These are phyloP conservation scores for Rhyzopertha dominica DNA, from an alignment of 1,140 invertebrate genomes.

Conservation along the genomic window DNA sequence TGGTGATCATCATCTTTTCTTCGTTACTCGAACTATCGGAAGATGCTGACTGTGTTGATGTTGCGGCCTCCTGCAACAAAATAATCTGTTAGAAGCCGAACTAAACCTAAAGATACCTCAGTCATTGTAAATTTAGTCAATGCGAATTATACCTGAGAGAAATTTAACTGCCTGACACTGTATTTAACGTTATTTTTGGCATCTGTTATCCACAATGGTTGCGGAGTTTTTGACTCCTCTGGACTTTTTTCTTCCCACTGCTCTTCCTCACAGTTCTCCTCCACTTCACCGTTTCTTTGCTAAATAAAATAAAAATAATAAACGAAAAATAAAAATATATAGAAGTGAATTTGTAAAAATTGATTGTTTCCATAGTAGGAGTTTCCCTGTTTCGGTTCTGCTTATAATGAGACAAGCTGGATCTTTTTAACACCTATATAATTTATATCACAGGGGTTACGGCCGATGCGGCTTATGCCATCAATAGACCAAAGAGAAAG, in stretches of 20 bases:
- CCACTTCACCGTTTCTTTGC: too few relatives aligned
- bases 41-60: slow-evolving; percentile 56
- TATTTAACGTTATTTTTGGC: slow-evolving; percentile 44
- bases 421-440: too few relatives aligned
- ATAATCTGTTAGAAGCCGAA: slow-evolving; percentile 1
- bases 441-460: too few relatives aligned
- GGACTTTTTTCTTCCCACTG: slow-evolving; percentile 16
- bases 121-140: slow-evolving; percentile 7
- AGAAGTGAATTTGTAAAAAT: too few relatives aligned
- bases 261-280: too few relatives aligned
- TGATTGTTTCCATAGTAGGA: too few relatives aligned
- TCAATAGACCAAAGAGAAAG: too few relatives aligned
- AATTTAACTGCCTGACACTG: slow-evolving; percentile 43
- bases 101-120: not conserved
- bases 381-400: too few relatives aligned
- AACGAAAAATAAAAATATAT: too few relatives aligned
- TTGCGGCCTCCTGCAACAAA: slow-evolving; percentile 53
- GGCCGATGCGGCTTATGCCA: too few relatives aligned
- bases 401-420: too few relatives aligned
- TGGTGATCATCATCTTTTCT: slow-evolving; percentile 64
- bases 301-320: too few relatives aligned
- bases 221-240: slow-evolving; percentile 11
- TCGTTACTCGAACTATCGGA: slow-evolving; percentile 58
- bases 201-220: slow-evolving; percentile 41
- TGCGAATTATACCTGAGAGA: slow-evolving; percentile 37